Evolutionary conservation across 2,888 invertebrate species (phyloP).

Genomic region (Eustalomyia histrio): DNA sequence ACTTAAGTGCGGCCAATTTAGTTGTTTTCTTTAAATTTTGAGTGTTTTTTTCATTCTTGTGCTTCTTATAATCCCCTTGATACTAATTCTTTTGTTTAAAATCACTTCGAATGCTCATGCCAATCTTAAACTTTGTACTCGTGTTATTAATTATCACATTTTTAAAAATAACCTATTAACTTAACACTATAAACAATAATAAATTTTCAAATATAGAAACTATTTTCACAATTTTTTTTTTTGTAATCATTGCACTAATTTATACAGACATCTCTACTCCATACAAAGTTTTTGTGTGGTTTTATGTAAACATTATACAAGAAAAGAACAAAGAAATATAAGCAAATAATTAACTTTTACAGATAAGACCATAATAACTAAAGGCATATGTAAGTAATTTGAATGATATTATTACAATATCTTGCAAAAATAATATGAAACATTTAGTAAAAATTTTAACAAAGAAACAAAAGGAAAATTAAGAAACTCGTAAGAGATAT

Average conservation of each 20-base stretch:
- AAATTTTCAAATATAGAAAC: neutral
- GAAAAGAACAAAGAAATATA: constrained; percentile 35
- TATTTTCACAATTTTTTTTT: constrained; percentile 6
- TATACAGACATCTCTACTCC: neutral
- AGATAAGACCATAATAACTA: constrained; percentile 40
- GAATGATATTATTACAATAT: constrained; percentile 4
- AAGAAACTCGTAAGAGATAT: no score
- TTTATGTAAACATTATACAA: constrained; percentile 5
- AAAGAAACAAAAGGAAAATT: no score
- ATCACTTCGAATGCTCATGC: constrained; percentile 36
- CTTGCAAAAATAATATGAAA: neutral
- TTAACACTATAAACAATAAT: constrained; percentile 24
- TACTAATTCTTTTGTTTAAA: neutral
- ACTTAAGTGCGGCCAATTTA: no score
- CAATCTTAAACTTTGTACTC: constrained; percentile 52
- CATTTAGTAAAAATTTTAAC: neutral
- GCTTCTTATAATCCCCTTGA: no score
- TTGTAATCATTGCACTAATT: constrained; percentile 10
- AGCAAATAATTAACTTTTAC: constrained; percentile 31
- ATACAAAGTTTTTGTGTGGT: neutral
- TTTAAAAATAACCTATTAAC: neutral
- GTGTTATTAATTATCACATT: constrained; percentile 51
- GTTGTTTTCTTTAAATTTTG: no score
- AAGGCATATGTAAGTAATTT: neutral
- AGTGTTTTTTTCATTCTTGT: no score